These are phyloP conservation scores for Trichomycterus rosablanca DNA, from an alignment of 2,113 vertebrate genomes.

Conservation along the genomic window DNA sequence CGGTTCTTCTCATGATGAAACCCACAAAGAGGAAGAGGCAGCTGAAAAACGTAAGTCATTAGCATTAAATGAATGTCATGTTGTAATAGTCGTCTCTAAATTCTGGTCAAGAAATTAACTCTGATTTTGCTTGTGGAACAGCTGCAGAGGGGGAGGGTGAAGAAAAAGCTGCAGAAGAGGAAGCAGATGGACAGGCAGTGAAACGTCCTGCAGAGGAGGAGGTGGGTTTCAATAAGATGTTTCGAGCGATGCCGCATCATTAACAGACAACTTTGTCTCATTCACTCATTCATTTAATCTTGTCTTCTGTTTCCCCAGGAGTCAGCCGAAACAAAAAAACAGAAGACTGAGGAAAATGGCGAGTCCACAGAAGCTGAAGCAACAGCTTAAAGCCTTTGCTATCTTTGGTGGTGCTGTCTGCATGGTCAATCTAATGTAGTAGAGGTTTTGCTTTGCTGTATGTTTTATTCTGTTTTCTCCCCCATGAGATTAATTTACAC, in stretches of 20 bases:
- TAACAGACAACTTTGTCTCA: too few relatives aligned
- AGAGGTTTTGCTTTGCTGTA: constrained; percentile 78
- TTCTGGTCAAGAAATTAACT: neutral
- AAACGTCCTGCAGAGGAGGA: constrained; percentile 75
- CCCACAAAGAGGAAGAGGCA: constrained; percentile 41
- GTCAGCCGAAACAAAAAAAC: constrained; percentile 73
- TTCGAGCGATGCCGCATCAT: neutral
- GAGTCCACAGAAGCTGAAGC: constrained; percentile 73
- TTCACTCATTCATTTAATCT: too few relatives aligned
- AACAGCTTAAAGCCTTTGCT: constrained; percentile 61
- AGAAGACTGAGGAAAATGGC: constrained; percentile 76
- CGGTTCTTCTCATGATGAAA: constrained; percentile 52
- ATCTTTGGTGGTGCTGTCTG: constrained; percentile 61
- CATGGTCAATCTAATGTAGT: constrained; percentile 67
- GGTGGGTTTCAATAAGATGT: constrained; percentile 50
- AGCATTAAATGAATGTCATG: neutral
- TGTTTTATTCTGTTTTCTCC: constrained; percentile 56
- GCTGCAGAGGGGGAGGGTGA: constrained; percentile 26
- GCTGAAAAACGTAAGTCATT: constrained; percentile 56
- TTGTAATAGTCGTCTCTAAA: neutral
- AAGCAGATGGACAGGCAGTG: constrained; percentile 64
- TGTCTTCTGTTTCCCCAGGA: constrained; percentile 51
- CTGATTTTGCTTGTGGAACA: constrained; percentile 2
- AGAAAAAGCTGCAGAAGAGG: constrained; percentile 35
- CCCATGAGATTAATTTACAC: constrained; percentile 69